Conservation (phyloP, 2,797 vertebrate species). For the Holocentrus rufus region DNA sequence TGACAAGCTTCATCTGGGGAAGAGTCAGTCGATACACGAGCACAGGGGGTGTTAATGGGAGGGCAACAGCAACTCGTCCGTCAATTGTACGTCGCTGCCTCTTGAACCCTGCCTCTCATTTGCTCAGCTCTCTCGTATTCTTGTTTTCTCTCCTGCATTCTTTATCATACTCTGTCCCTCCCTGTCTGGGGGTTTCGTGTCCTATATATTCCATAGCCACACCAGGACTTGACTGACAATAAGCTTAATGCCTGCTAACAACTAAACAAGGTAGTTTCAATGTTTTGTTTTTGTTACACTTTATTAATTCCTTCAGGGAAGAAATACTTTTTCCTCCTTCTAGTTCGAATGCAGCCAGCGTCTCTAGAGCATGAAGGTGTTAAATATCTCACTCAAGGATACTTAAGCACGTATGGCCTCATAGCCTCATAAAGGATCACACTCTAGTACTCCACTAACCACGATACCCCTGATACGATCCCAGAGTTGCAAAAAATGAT, state of each 20-base stretch:
- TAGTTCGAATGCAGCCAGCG: too few relatives aligned
- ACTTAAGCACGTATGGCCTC: too few relatives aligned
- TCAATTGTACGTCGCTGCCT: background rate
- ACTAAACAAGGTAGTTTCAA: too few relatives aligned
- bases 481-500: too few relatives aligned
- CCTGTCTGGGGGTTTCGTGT: background rate
- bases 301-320: too few relatives aligned
- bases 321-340: too few relatives aligned
- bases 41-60: background rate
- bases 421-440: too few relatives aligned
- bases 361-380: too few relatives aligned
- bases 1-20: background rate
- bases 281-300: too few relatives aligned
- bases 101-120: background rate
- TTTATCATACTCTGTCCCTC: background rate
- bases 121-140: background rate
- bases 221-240: background rate
- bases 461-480: too few relatives aligned
- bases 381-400: too few relatives aligned
- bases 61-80: background rate
- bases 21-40: constrained; percentile 8
- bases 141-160: background rate
- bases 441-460: too few relatives aligned
- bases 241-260: background rate
- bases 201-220: background rate